Base-by-base conservation (phyloP, 2,797 vertebrate genomes). In the Smutsia gigantea region DNA sequence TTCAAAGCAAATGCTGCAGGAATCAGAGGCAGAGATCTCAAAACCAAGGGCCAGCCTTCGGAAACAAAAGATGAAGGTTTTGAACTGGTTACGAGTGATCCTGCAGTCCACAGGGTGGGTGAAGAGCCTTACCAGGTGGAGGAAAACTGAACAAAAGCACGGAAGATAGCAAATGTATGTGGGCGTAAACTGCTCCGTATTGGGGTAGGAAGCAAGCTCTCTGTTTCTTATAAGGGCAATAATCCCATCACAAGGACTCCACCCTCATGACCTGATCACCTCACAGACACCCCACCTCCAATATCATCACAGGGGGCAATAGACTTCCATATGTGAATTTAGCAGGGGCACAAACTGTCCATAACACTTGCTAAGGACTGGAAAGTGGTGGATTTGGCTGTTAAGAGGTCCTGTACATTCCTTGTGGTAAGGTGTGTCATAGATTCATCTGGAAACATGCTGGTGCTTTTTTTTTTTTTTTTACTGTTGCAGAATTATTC, bases 361-460 rank as follows among this genome's bases (percentile, higher is more conserved):
- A 46, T 46, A 46, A 46, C 46, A 46, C 46, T 46, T 46, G 46
- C 2, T 46, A 12, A 46, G 46, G 46, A 46, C 46, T 12, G 46
- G 46, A 46, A 46, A 46, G 46, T 46, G 46, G 46, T 46, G 46
- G 46, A 46, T 46, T 46, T 46, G 46, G 46, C 46, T 46, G 46
- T 12, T 46, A 46, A 46, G 46, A 46, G 46, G 46, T 46, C 27
- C 57, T 68, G 37, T n/a, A 72, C 9, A 68, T 66, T 92, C 15
- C 9, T 64, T 92, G 55, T 1, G 34, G 23, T 74, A 63, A 53
- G 13, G 5, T 34, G 37, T 39, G 10, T 83, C 55, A 88, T 37
- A 77, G 37, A 68, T 31, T 92, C 57, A 42, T 83, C 31, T 93
- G 84, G 81, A 93, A 91, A 88, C 15, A 88, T 68, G 5, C 25